A percentile compares a stretch with the other conserved stretches of the same genome.
Conservation (phyloP, 2,113 vertebrate species). For the Amazona vittata region DNA sequence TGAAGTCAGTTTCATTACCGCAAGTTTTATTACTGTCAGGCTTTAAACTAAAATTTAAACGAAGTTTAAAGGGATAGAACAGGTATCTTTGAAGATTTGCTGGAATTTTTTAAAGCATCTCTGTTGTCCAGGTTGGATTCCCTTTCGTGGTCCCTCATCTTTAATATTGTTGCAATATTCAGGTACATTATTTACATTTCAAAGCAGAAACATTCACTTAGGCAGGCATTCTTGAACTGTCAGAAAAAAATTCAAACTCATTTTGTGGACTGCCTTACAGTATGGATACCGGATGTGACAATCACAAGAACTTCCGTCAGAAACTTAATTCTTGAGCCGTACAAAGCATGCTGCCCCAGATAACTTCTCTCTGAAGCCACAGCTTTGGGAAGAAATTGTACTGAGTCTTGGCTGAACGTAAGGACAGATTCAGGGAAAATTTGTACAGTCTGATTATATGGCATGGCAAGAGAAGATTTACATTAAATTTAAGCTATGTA, state of each 20-base stretch:
- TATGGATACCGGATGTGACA: neutral
- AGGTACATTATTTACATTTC: neutral
- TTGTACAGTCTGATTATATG: neutral
- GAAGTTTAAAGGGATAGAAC: neutral
- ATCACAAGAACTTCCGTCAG: neutral
- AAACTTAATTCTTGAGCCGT: neutral
- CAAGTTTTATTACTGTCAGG: neutral
- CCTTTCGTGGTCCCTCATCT: neutral
- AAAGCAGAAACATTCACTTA: neutral
- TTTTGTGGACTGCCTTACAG: neutral
- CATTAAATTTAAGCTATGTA: neutral
- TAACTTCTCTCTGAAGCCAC: neutral
- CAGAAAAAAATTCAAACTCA: neutral
- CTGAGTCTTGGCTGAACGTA: neutral
- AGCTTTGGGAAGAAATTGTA: neutral
- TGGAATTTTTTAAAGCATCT: neutral
- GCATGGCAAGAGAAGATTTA: neutral
- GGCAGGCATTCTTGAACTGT: neutral
- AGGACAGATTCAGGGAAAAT: neutral
- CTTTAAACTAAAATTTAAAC: neutral
- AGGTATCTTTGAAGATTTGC: neutral
- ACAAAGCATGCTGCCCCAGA: neutral
- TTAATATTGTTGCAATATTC: neutral
- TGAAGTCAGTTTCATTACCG: neutral
- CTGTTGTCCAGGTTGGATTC: neutral